Conservation (phyloP, 1,140 invertebrate species). For the Neotoxoptera formosana region DNA sequence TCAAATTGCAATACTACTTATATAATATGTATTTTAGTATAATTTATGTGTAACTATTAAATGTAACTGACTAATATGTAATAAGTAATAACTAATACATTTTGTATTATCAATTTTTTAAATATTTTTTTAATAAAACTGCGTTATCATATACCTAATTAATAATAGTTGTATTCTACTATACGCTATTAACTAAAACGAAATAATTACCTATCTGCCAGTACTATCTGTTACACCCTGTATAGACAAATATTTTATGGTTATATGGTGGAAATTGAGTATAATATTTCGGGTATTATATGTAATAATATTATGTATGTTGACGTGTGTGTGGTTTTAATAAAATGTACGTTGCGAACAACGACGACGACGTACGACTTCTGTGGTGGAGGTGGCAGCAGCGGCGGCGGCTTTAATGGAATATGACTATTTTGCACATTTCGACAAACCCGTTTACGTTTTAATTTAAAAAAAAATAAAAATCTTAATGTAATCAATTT, state of each 20-base stretch:
- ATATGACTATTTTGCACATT: neutral
- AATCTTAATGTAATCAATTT: slow-evolving; percentile 7
- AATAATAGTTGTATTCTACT: neutral
- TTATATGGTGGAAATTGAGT: neutral
- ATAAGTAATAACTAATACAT: neutral
- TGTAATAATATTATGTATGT: neutral
- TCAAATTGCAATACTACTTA: neutral
- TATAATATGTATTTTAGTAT: neutral
- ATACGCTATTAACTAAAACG: neutral
- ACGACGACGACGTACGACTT: neutral
- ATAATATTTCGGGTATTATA: neutral
- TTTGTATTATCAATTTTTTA: neutral
- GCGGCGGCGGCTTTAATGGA: neutral
- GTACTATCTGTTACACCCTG: neutral
- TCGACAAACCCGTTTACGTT: slow-evolving; percentile 8
- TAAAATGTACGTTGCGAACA: neutral
- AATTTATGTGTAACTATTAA: neutral
- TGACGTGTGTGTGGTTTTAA: neutral
- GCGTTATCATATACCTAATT: neutral
- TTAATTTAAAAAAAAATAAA: slow-evolving; percentile 18
- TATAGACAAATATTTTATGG: neutral
- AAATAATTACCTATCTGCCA: neutral
- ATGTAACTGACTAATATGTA: neutral
- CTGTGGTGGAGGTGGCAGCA: neutral
- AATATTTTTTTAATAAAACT: neutral